These are phyloP conservation scores for Globicephala melas DNA, from an alignment of 2,113 vertebrate species.

Conservation along the genomic window DNA sequence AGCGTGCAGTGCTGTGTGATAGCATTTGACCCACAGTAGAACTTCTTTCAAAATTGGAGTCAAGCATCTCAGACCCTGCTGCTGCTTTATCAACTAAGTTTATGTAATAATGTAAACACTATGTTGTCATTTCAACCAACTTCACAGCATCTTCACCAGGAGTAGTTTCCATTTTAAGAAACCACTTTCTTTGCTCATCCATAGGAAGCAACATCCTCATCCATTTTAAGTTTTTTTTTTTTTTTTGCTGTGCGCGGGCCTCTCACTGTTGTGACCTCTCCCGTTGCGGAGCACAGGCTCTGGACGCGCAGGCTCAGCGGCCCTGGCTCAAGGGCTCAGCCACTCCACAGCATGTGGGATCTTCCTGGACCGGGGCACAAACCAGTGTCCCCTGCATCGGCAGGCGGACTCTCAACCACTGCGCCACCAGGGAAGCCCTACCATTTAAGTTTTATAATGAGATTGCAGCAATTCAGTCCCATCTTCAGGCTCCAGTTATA, in stretches of 20 bases:
- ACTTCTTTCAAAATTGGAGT: not conserved
- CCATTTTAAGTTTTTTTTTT: not conserved
- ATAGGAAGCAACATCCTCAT: not conserved
- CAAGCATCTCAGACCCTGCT: not conserved
- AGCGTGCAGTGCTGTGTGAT: not conserved
- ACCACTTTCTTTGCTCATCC: not conserved
- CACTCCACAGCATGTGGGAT: too few relatives aligned
- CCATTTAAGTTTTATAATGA: not conserved
- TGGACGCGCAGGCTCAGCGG: too few relatives aligned
- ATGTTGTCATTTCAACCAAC: not conserved
- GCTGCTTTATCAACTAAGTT: not conserved
- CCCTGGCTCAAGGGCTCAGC: too few relatives aligned
- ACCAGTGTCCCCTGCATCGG: too few relatives aligned
- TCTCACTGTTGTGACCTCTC: rapidly evolving
- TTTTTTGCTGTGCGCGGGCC: too few relatives aligned
- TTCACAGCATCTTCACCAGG: not conserved
- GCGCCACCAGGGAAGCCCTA: too few relatives aligned
- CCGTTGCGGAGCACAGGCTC: too few relatives aligned
- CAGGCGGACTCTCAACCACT: too few relatives aligned
- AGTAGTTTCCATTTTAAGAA: not conserved
- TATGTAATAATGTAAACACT: not conserved
- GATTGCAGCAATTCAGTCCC: not conserved
- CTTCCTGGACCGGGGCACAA: too few relatives aligned
- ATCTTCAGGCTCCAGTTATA: not conserved
- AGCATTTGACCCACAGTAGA: not conserved